phyloP scores from a whole-genome alignment of 1,140 invertebrate genomes.

The Hyles vespertilio region DNA sequence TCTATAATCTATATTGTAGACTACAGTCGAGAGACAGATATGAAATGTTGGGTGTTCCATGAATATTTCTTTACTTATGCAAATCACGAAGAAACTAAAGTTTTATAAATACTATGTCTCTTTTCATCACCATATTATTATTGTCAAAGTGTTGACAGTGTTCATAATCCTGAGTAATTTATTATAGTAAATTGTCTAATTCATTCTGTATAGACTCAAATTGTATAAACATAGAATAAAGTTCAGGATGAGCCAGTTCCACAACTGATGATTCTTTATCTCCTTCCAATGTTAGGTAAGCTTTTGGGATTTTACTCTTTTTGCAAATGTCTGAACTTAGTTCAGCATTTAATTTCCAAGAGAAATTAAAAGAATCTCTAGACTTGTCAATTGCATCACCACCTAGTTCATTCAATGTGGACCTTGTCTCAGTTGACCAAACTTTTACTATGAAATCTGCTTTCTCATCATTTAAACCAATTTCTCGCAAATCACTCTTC shows the following conservation, averaged over 20 bases:
- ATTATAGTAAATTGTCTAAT: conserved; percentile 44
- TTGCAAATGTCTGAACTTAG: conserved; percentile 58
- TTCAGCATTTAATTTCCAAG: conserved; percentile 62
- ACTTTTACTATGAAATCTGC: conserved; percentile 49
- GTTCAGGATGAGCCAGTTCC: conserved; percentile 56
- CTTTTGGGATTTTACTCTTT: conserved; percentile 58
- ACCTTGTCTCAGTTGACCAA: conserved; percentile 57
- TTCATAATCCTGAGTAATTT: neutral
- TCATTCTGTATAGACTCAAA: conserved; percentile 65
- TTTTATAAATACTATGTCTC: too few relatives aligned
- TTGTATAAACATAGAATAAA: conserved; percentile 60
- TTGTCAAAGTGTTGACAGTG: too few relatives aligned
- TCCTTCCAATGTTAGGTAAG: conserved; percentile 41
- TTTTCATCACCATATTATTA: too few relatives aligned
- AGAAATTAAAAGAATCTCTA: conserved; percentile 41
- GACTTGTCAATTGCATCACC: conserved; percentile 29
- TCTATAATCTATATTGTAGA: too few relatives aligned
- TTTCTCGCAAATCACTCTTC: conserved; percentile 43
- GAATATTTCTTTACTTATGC: too few relatives aligned
- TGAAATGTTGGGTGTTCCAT: too few relatives aligned
- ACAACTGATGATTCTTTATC: conserved; percentile 40
- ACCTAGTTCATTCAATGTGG: conserved; percentile 45
- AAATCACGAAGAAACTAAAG: too few relatives aligned
- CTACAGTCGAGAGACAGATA: too few relatives aligned
- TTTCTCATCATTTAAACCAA: conserved; percentile 56